These are phyloP conservation scores for Psix sp. DNA, from an alignment of 1,140 invertebrate species.

Conservation along the genomic window DNA sequence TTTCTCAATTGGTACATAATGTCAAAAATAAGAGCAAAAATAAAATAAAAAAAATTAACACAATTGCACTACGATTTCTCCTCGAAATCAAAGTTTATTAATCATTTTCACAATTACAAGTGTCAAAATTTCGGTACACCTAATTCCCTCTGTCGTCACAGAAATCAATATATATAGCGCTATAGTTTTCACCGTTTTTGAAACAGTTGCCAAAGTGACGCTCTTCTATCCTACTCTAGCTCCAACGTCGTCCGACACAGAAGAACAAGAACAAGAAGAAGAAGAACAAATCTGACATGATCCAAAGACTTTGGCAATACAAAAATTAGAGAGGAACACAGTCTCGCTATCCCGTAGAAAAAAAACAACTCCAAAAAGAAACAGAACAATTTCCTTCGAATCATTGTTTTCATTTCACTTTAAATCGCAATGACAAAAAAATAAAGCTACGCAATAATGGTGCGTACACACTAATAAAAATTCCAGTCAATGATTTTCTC, in stretches of 20 bases:
- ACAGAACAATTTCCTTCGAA: background rate
- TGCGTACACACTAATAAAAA: constrained; percentile 22
- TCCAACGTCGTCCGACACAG: no score
- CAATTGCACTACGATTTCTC: constrained; percentile 1
- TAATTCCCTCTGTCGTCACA: background rate
- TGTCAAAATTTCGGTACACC: constrained; percentile 5
- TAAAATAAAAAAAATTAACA: constrained; percentile 2
- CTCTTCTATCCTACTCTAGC: background rate
- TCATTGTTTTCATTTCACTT: background rate
- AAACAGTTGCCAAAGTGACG: background rate
- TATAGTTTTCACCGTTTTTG: background rate
- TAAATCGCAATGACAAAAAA: constrained; percentile 1
- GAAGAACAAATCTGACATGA: background rate
- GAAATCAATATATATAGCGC: background rate
- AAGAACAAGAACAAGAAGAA: no score
- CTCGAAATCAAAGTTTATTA: constrained; percentile 1
- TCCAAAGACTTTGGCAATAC: constrained; percentile 1
- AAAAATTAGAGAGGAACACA: constrained; percentile 1
- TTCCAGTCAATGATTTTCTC: constrained; percentile 19
- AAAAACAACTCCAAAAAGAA: constrained; percentile 1
- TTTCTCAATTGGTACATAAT: no score
- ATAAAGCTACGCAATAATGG: background rate
- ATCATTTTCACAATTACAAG: constrained; percentile 11
- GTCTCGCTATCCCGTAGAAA: no score
- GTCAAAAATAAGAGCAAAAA: background rate